Evolutionary conservation across 2,888 invertebrate genomes (phyloP), one percentile per base, ranked within the genome.

Genomic region (Axea sp.): DNA sequence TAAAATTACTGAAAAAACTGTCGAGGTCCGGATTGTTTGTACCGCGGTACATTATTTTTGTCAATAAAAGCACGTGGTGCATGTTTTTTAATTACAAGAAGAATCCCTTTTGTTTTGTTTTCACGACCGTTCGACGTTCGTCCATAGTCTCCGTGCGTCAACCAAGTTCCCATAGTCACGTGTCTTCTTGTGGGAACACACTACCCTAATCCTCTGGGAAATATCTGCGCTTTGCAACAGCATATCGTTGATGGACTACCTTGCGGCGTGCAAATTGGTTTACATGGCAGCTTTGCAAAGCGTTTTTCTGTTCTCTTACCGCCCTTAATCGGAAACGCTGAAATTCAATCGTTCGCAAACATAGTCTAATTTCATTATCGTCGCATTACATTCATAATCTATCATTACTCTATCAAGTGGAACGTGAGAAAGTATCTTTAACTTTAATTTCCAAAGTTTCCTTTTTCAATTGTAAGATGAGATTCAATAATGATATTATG

Each of bases 241-340:
- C n/a, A n/a, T n/a, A 79, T 81, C 83, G 80, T 78, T 77, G 69
- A 67, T 80, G 78, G 77, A 80, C 80, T 83, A 82, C 81, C 80
- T 65, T 82, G 81, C 83, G 78, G 84, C 83, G 86, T 83, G 85
- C 84, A 86, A 87, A 87, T 86, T 86, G 86, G 85, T 87, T 87
- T 86, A 86, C 85, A 85, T 72, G 82, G 59, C 64, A 59, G 51
- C 33, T 55, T 53, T 49, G 19, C 65, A n/a, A 47, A 67, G 45
- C 53, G 53, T 59, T 64, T 59, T 57, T 59, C 35, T 8, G 9
- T 31, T 35, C 8, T 6, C 30, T 17, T 17, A 26, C 11, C 68
- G 22, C 59, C 53, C 41, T 65, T 55, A 31, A 65, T 64, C 59
- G 43, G 43, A 19, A 60, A 43, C 31, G 31, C 14, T 28, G 57